Conservation (phyloP, 2,888 invertebrate genomes). For the Drosophila mimetica region DNA sequence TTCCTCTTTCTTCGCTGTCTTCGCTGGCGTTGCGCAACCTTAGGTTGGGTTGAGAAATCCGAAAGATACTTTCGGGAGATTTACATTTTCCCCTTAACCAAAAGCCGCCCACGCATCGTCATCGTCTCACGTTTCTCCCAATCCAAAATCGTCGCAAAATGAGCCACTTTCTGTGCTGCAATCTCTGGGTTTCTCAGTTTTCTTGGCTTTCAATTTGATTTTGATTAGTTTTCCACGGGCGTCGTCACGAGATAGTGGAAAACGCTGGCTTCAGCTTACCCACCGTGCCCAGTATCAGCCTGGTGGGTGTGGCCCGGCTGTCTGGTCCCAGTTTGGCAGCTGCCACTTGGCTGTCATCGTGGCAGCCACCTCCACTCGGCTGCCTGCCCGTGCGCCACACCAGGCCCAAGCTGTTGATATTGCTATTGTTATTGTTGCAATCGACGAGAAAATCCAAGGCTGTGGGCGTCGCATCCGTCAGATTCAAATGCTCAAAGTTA, state of each 20-base stretch:
- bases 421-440: conserved; percentile 74
- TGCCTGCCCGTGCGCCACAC: conserved; percentile 70
- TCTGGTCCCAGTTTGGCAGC: conserved; percentile 56
- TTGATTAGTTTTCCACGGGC: conserved; percentile 48
- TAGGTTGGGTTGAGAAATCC: conserved; percentile 38
- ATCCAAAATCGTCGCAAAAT: conserved; percentile 66
- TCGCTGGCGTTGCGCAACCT: conserved; percentile 61
- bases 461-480: conserved; percentile 76
- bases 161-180: conserved; percentile 6
- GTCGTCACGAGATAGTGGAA: conserved; percentile 79
- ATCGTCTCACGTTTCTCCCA: conserved; percentile 37
- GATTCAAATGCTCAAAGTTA: conserved; percentile 83
- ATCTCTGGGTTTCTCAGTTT: too few relatives aligned
- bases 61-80: conserved; percentile 13
- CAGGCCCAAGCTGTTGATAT: conserved; percentile 85
- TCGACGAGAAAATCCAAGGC: conserved; percentile 72
- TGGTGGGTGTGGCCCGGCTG: conserved; percentile 63
- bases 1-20: conserved; percentile 31
- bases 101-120: conserved; percentile 38
- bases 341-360: conserved; percentile 55
- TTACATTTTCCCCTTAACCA: conserved; percentile 40
- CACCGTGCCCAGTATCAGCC: conserved; percentile 73
- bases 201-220: conserved; percentile 20
- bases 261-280: conserved; percentile 79
- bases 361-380: conserved; percentile 41